These are phyloP conservation scores for Xestia rhomboidea DNA, from an alignment of 2,888 invertebrate genomes.

Conservation along the genomic window DNA sequence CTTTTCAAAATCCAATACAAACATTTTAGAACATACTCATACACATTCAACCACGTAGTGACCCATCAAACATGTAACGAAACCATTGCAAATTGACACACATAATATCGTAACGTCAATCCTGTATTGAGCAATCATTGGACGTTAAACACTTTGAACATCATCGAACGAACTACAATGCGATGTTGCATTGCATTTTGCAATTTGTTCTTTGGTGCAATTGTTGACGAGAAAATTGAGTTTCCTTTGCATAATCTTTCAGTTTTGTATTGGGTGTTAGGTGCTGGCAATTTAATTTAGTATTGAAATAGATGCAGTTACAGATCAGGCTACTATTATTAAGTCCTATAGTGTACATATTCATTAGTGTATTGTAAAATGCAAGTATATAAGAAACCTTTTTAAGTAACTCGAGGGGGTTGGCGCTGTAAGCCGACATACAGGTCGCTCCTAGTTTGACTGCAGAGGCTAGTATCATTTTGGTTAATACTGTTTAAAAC, in stretches of 20 bases:
- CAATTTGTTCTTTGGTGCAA: constrained; percentile 48
- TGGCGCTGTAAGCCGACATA: no score
- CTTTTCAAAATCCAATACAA: neutral
- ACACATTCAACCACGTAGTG: neutral
- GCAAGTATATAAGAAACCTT: no score
- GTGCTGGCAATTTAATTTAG: neutral
- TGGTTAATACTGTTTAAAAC: no score
- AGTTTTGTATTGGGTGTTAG: neutral
- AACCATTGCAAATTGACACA: constrained; percentile 55
- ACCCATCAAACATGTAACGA: constrained; percentile 42
- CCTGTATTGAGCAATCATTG: constrained; percentile 46
- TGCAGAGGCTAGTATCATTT: no score
- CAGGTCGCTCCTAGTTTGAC: no score
- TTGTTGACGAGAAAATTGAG: constrained; percentile 27
- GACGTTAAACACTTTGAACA: constrained; percentile 34
- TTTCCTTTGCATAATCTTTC: constrained; percentile 28
- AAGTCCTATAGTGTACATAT: no score
- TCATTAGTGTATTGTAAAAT: no score
- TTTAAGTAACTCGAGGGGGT: no score
- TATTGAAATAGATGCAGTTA: neutral
- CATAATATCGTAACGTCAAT: constrained; percentile 40
- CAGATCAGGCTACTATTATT: no score
- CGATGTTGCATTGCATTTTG: constrained; percentile 36
- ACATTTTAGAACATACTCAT: neutral
- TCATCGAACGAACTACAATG: constrained; percentile 31